Evolutionary conservation across 2,797 vertebrate genomes (phyloP).

Genomic region (Hapalemur alaotrensis): DNA sequence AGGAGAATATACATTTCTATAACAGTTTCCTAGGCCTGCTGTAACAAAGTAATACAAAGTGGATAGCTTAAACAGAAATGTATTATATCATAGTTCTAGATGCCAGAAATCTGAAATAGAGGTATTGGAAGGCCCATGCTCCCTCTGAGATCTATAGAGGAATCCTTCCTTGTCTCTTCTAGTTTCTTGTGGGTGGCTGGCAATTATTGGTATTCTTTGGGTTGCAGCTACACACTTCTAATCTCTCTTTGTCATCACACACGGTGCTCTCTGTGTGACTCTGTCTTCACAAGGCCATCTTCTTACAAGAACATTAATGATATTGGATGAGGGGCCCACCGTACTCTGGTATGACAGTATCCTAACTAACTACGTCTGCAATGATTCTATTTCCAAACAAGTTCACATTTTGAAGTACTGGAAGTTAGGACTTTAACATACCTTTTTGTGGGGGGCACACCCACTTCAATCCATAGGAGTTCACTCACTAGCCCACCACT

Average conservation of each 20-base stretch:
- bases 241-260: neutral
- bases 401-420: neutral
- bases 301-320: neutral
- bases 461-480: neutral
- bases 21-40: neutral
- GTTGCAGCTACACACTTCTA: neutral
- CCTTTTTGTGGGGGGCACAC: accelerated
- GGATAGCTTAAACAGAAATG: neutral
- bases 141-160: neutral
- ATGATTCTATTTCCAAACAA: neutral
- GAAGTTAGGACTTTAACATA: neutral
- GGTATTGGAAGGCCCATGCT: neutral
- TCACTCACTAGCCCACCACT: neutral
- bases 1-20: neutral
- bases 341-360: neutral
- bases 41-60: neutral
- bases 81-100: neutral
- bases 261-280: neutral
- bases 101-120: neutral
- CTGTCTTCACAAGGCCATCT: neutral
- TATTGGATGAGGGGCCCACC: neutral
- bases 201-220: neutral
- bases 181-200: neutral
- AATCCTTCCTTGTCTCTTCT: neutral
- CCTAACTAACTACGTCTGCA: neutral